A percentile compares a stretch with the other conserved stretches of the same genome.
Conservation (phyloP, 2,113 vertebrate genomes). For the Hydropotes inermis region DNA sequence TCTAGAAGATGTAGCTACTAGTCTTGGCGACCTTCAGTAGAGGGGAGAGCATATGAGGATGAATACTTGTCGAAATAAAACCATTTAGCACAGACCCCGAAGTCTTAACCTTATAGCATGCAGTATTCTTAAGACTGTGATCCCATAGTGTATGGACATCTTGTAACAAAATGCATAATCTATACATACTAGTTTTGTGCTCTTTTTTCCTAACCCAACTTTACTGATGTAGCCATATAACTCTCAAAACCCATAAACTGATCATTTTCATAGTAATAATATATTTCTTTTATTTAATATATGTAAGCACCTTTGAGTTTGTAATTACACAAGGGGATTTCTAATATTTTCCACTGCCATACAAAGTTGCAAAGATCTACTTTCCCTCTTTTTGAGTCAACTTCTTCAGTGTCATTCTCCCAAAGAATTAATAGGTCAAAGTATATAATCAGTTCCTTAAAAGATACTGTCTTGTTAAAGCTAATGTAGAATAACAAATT, state of each 20-base stretch:
- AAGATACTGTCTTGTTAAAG: slow-evolving; percentile 57
- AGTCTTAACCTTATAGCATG: background rate
- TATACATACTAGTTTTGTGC: background rate
- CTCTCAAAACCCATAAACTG: background rate
- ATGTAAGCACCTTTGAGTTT: background rate
- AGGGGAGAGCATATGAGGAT: background rate
- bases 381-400: slow-evolving; percentile 32
- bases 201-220: background rate
- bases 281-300: slow-evolving; percentile 35
- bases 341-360: slow-evolving; percentile 1
- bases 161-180: background rate
- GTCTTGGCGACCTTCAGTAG: background rate
- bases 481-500: slow-evolving; percentile 43
- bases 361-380: slow-evolving; percentile 37
- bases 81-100: background rate
- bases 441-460: slow-evolving; percentile 54
- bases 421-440: slow-evolving; percentile 59
- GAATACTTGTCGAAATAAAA: slow-evolving; percentile 25
- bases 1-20: background rate
- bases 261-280: slow-evolving; percentile 14
- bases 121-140: background rate
- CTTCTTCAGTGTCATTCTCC: slow-evolving; percentile 42
- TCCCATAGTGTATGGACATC: background rate
- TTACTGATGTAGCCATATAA: background rate
- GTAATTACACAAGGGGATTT: background rate